These are phyloP conservation scores for Aphelenchoides avenae DNA, from an alignment of 1,140 invertebrate species.

Conservation along the genomic window DNA sequence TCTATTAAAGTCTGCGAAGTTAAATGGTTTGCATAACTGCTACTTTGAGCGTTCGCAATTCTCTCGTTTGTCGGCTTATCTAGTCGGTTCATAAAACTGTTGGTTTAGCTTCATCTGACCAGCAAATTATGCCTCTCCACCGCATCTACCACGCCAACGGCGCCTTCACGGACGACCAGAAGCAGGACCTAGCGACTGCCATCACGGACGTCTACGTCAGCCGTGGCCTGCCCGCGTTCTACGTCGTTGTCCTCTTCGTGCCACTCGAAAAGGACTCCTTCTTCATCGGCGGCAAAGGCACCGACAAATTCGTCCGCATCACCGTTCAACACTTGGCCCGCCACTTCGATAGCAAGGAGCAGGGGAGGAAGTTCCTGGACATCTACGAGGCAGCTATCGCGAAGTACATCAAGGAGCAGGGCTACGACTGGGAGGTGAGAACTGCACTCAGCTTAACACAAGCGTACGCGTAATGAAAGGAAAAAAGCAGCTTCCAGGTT, in stretches of 20 bases:
- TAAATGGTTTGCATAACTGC: too few relatives aligned
- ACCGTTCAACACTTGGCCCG: constrained; percentile 4
- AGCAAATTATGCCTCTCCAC: constrained; percentile 29
- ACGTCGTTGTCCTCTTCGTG: constrained; percentile 12
- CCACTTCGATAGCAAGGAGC: not conserved
- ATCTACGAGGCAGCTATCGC: not conserved
- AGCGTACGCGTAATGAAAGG: too few relatives aligned
- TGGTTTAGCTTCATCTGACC: too few relatives aligned
- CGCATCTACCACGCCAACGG: constrained; percentile 23
- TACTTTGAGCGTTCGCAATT: too few relatives aligned
- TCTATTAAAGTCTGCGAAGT: too few relatives aligned
- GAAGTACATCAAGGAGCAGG: constrained; percentile 1
- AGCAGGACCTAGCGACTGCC: constrained; percentile 14
- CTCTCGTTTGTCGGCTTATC: too few relatives aligned
- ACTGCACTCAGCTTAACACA: too few relatives aligned
- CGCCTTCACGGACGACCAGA: constrained; percentile 23
- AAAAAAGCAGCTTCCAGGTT: too few relatives aligned
- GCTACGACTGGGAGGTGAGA: constrained; percentile 6
- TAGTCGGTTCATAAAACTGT: too few relatives aligned
- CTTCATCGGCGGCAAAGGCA: constrained; percentile 2
- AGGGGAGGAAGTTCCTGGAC: not conserved
- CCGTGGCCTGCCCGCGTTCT: constrained; percentile 9
- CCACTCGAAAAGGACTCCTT: constrained; percentile 3
- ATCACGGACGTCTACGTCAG: constrained; percentile 24
- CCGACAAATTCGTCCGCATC: not conserved